Base-by-base conservation (phyloP, 2,888 invertebrate species). In the Dromius quadrimaculatus region DNA sequence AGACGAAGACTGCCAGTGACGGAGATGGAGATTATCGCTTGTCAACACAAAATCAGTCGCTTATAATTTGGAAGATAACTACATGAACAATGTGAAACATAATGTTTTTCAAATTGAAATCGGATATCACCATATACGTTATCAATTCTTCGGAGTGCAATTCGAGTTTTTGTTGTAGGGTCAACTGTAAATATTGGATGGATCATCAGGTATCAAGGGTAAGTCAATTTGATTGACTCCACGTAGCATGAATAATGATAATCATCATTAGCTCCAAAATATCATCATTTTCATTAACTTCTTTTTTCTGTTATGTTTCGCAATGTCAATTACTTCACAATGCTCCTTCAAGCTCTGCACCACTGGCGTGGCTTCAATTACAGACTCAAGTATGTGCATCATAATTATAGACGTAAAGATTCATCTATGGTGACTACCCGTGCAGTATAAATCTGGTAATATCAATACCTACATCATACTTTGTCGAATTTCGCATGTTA, bases 341-440 rank as follows among this genome's bases (percentile, higher is more conserved):
- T 43, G 15, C 15, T 2, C 15, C 4, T 6, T 13, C 8, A 23
- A 20, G 41, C 41, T 41, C 22, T 15, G 28, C 23, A 32, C 13
- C 63, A 41, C 43, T 22, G 66, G 41, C 32, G 17, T 19, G 13
- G 45, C 47, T 70, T 62, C 62, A 70, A 70, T 70, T 70, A 70
- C 50, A 47, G n/a, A 17, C 28, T 41, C 59, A 59, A 68, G 47
- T 62, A 50, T 70, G 70, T 43, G 54, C 22, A 36, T 11, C 38
- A 50, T 62, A 62, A 61, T 62, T 61, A 70, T 45, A 47, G 62
- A 47, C 45, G 32, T 61, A 22, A 50, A 17, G 62, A 47, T 62
- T 70, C n/a, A 70, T 70, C 62, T 70, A 70, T 70, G 70, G 50
- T 50, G 43, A 38, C 45, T 70, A 41, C 70, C 47, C 54, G 28